Percentiles rank a stretch among this genome's conserved stretches.
phyloP scores from a whole-genome alignment of 2,888 invertebrate genomes.

The Campoplex capitator region DNA sequence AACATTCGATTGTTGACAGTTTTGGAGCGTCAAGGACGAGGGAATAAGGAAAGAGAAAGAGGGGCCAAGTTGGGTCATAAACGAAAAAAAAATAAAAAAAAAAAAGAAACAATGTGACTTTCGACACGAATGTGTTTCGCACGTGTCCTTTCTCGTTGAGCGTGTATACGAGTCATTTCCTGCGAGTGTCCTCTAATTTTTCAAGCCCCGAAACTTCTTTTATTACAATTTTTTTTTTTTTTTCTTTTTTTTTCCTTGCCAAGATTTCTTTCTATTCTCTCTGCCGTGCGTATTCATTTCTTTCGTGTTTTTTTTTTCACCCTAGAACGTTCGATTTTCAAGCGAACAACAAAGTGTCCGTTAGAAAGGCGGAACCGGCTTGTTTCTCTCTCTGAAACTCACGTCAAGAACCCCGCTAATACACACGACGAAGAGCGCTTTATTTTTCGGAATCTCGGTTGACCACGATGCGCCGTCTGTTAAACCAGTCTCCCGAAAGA shows the following conservation, averaged over 20 bases:
- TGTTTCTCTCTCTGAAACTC: slow-evolving; percentile 40
- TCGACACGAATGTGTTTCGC: slow-evolving; percentile 31
- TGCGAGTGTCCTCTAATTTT: not conserved
- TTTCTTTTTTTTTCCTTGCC: not conserved
- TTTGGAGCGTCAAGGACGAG: not conserved
- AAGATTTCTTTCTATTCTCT: not conserved
- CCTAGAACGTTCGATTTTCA: slow-evolving; percentile 41
- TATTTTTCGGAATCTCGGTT: slow-evolving; percentile 39
- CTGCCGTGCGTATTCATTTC: not conserved
- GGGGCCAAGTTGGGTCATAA: not conserved
- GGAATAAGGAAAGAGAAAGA: slow-evolving; percentile 9
- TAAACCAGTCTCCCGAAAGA: slow-evolving; percentile 54
- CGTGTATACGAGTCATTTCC: slow-evolving; percentile 7
- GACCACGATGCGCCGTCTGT: slow-evolving; percentile 37
- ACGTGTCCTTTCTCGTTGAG: slow-evolving; percentile 28
- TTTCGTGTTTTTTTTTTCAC: slow-evolving; percentile 8
- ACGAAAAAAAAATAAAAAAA: not conserved
- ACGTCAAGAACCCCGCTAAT: slow-evolving; percentile 36
- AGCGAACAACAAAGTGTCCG: slow-evolving; percentile 55
- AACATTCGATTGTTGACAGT: not conserved
- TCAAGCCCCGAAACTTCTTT: slow-evolving; percentile 17
- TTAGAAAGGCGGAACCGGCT: slow-evolving; percentile 68
- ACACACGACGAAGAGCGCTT: slow-evolving; percentile 16
- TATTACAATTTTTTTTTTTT: not conserved
- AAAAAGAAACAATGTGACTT: slow-evolving; percentile 7